Evolutionary conservation across 1,140 invertebrate genomes (phyloP).

Genomic region (Delia radicum): DNA sequence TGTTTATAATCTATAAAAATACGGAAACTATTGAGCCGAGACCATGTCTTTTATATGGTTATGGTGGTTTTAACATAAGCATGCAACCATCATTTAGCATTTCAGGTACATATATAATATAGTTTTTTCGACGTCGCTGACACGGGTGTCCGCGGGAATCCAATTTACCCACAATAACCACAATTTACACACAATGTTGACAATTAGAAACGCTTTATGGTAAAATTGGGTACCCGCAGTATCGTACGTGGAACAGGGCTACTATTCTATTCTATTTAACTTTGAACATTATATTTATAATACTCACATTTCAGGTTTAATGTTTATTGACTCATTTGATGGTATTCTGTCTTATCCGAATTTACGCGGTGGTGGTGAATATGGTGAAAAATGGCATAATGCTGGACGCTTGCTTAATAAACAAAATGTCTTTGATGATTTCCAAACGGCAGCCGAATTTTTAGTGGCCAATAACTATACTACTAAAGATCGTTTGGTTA

Average conservation of each 20-base stretch:
- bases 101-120: no score
- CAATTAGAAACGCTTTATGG: no score
- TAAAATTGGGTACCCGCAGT: no score
- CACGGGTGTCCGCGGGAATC: no score
- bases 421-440: constrained; percentile 98
- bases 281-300: no score
- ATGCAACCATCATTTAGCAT: constrained; percentile 76
- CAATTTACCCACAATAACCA: no score
- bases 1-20: constrained; percentile 92
- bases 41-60: constrained; percentile 90
- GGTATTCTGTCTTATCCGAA: constrained; percentile 91
- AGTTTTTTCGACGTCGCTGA: no score
- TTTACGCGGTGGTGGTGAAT: constrained; percentile 95
- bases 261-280: no score
- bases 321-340: constrained; percentile 89
- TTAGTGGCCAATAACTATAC: constrained; percentile 85
- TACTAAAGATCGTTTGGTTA: constrained; percentile 71
- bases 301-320: no score
- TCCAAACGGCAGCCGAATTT: constrained; percentile 90
- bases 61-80: constrained; percentile 96
- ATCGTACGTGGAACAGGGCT: no score
- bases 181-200: no score
- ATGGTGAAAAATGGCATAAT: constrained; percentile 97
- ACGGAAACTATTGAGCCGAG: constrained; percentile 59
- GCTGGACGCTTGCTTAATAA: constrained; percentile 88